Evolutionary conservation across 2,113 vertebrate species (phyloP).

Genomic region (Pavo muticus): DNA sequence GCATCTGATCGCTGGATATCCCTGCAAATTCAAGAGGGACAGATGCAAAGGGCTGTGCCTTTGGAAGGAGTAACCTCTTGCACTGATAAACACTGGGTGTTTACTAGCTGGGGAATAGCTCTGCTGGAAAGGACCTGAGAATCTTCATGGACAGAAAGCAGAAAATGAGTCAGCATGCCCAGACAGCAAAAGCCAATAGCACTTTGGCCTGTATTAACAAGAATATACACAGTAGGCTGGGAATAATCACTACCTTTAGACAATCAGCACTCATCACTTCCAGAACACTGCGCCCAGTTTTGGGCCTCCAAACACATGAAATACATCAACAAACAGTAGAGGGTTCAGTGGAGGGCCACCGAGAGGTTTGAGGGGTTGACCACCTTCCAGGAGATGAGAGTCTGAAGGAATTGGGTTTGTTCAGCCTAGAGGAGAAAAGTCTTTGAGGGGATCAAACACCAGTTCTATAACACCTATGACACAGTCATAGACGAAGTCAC

Average conservation of each 20-base stretch:
- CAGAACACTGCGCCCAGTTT: background rate
- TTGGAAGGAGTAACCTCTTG: background rate
- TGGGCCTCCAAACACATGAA: background rate
- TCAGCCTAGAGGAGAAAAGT: background rate
- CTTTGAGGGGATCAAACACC: background rate
- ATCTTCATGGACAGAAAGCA: background rate
- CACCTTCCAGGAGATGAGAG: background rate
- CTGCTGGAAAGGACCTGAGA: background rate
- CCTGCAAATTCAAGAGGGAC: background rate
- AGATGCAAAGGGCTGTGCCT: background rate
- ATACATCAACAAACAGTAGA: background rate
- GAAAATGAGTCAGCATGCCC: background rate
- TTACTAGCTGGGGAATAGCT: background rate
- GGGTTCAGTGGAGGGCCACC: background rate
- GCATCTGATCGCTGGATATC: background rate
- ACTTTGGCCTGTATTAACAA: background rate
- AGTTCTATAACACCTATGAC: background rate
- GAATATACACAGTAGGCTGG: background rate
- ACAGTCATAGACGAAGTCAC: background rate
- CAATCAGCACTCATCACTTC: background rate
- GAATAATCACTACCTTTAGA: background rate
- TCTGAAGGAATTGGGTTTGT: background rate
- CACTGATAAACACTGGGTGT: rapidly evolving
- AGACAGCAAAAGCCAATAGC: background rate
- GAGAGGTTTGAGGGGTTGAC: rapidly evolving